Base-by-base conservation (phyloP, 92 coral and sea anemone genomes). In the Porites lobata region DNA sequence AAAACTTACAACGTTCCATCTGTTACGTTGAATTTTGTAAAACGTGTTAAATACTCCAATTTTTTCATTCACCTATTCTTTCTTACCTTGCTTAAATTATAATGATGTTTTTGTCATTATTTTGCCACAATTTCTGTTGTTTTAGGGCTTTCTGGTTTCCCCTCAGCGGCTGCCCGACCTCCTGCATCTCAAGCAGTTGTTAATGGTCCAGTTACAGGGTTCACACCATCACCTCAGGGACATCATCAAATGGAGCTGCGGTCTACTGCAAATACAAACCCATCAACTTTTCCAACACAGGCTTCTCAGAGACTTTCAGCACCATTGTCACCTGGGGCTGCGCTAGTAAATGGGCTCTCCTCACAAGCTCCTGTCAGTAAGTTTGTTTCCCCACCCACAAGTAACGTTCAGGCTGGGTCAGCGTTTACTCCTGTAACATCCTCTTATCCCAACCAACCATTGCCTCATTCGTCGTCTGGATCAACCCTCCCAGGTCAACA, bases 391-490 rank as follows among this genome's bases (percentile, higher is more conserved):
- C 61, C 61, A 56, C 61, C 61, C 61, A 56, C 13, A 14, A 65
- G 50, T 51, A 74, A 52, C 47, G 15, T 52, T 21, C 89, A 85
- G 15, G 26, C 57, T 77, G 77, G 89, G 13, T 85, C 89, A 15
- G 89, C 89, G 1, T 85, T 85, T 66, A 85, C 77, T 65, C 83
- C 89, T 3, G 77, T 85, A 18, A 56, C 74, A 6, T 61, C 88
- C 1, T 64, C 71, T 9, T 84, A 77, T 9, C 13, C 76, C 11
- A 19, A n/a, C 69, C 76, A 77, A 22, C 66, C 80, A 21, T 5
- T 62, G n/a, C 88, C 74, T 11, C 15, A 77, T 53, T 76, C 47
- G 0, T 18, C 89, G 0, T 52, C 90, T 18, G 62, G 76, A 8
- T 71, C 89, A 29, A 83, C 86, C 4, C 78, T 75, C 19, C 77